A percentile compares a stretch with the other conserved stretches of the same genome.
Evolutionary conservation across 2,888 invertebrate species (phyloP).

Genomic region (Yponomeuta plumbellus): DNA sequence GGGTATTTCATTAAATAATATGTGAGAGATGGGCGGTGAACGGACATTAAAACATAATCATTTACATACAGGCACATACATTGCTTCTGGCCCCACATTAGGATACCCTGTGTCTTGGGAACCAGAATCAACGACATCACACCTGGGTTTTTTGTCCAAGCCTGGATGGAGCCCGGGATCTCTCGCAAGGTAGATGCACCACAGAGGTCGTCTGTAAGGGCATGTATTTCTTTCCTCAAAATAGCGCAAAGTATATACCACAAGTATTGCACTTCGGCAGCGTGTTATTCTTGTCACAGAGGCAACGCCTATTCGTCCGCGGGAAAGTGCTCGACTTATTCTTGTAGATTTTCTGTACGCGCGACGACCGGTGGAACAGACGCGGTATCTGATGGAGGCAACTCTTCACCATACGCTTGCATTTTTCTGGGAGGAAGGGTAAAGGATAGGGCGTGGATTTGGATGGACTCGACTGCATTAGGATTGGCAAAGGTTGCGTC

Average conservation of each 20-base stretch:
- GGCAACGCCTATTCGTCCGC: constrained; percentile 46
- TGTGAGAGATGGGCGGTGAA: no score
- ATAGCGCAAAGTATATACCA: constrained; percentile 34
- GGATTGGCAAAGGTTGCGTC: neutral
- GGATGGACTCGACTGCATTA: neutral
- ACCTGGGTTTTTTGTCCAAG: no score
- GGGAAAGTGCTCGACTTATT: constrained; percentile 64
- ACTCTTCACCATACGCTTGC: constrained; percentile 27
- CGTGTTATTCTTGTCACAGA: constrained; percentile 64
- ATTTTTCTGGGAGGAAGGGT: neutral
- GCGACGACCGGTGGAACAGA: constrained; percentile 40
- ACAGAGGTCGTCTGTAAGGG: no score
- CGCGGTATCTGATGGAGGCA: constrained; percentile 43
- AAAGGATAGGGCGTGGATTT: neutral
- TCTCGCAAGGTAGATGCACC: no score
- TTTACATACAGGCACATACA: no score
- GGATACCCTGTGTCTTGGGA: no score
- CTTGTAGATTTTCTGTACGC: constrained; percentile 44
- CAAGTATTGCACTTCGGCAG: constrained; percentile 63
- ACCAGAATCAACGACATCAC: no score
- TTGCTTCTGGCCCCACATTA: no score
- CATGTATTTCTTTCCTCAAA: no score
- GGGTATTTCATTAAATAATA: no score
- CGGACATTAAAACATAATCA: no score
- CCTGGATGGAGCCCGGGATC: no score